Evolutionary conservation across 1,140 invertebrate species (phyloP).

Genomic region (Penaeus indicus): DNA sequence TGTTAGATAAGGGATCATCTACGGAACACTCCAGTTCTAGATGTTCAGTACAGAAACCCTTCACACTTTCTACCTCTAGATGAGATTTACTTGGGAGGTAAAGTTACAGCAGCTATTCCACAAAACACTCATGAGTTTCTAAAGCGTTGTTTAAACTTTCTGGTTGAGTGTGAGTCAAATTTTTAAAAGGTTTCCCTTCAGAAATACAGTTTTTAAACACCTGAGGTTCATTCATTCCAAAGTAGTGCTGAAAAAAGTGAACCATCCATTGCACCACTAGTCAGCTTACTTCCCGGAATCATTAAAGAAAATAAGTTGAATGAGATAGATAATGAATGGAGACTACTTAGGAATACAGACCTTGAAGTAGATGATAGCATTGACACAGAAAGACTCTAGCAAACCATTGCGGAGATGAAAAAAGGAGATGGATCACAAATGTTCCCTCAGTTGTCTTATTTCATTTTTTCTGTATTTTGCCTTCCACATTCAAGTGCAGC

Average conservation of each 20-base stretch:
- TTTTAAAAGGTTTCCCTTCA: too few relatives aligned
- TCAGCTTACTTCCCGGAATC: too few relatives aligned
- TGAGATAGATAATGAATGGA: too few relatives aligned
- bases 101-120: conserved; percentile 20
- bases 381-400: too few relatives aligned
- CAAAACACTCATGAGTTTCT: conserved; percentile 22
- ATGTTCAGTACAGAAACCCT: conserved; percentile 35
- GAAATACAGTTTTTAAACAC: neutral
- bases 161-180: conserved; percentile 9
- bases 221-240: neutral
- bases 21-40: conserved; percentile 4
- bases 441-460: conserved; percentile 23
- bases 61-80: conserved; percentile 37
- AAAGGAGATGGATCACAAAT: conserved; percentile 30
- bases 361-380: too few relatives aligned
- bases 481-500: neutral
- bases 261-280: too few relatives aligned
- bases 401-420: conserved; percentile 29
- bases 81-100: conserved; percentile 35
- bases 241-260: too few relatives aligned
- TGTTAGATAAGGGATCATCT: conserved; percentile 32
- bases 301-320: too few relatives aligned
- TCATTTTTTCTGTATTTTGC: conserved; percentile 9
- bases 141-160: conserved; percentile 16
- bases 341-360: too few relatives aligned